These are phyloP conservation scores for Python bivittatus DNA, from an alignment of 2,113 vertebrate genomes.

Conservation along the genomic window DNA sequence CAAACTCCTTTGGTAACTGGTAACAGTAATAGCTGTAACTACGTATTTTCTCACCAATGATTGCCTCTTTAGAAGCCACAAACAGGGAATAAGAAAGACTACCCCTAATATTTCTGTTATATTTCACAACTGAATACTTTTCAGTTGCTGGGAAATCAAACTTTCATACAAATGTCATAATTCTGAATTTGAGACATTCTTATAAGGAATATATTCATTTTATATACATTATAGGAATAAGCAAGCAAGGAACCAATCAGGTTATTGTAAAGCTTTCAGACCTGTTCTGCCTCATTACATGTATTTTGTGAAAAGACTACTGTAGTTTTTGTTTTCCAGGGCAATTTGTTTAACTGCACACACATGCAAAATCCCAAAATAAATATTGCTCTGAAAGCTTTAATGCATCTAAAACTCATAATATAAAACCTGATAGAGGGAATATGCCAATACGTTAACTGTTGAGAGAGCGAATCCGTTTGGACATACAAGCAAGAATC, in stretches of 20 bases:
- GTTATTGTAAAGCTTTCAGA: neutral
- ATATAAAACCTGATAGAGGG: neutral
- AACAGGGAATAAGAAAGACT: neutral
- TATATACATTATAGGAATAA: neutral
- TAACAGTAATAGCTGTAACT: neutral
- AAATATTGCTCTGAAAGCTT: slow-evolving; percentile 1
- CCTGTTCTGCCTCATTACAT: neutral
- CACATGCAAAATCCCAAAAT: neutral
- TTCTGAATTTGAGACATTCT: neutral
- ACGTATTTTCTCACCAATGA: neutral
- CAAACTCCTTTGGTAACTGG: neutral
- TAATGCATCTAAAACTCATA: neutral
- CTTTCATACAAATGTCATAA: neutral
- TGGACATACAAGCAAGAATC: slow-evolving; percentile 9
- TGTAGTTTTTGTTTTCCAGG: neutral
- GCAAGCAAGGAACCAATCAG: neutral
- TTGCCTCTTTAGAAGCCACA: neutral
- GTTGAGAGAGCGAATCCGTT: slow-evolving; percentile 7
- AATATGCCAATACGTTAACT: neutral
- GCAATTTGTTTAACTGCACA: neutral
- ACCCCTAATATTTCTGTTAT: neutral
- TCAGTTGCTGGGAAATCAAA: neutral
- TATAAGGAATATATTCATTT: neutral
- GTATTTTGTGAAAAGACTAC: neutral
- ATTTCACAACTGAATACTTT: neutral